Evolutionary conservation across 2,797 vertebrate genomes (phyloP), one percentile per base, ranked within the genome.

Genomic region (Gorsachius magnificus): DNA sequence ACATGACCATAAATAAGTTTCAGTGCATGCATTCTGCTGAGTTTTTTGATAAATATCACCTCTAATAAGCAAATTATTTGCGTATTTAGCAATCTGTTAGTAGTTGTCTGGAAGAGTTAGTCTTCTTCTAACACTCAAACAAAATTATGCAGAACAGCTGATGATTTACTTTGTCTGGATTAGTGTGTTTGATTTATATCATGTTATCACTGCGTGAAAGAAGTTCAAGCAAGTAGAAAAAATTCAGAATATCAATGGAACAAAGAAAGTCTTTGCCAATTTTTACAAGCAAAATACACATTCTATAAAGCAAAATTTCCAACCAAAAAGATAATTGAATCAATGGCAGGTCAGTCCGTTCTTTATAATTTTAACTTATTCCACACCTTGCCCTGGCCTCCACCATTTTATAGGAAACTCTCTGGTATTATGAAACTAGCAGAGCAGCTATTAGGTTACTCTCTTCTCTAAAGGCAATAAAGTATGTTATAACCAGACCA

Each of bases 21-120:
- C 81, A 81, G 38, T 75, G 20, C 29, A 38, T 60, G 61, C 29
- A 33, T 72, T 87, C 54, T 87, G 80, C 61, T 50, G 50, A 84
- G 17, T 21, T 65, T 86, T 92, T 87, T 82, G 7, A 69, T 80
- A 90, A 95, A 79, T 87, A 87, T 53, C 74, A 94, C 64, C 41
- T 78, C 64, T 63, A 92, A 83, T 72, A 93, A 89, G 89, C 82
- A 94, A 92, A 83, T 94, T 86, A 85, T 83, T 91, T 87, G 43
- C 0, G 1, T 71, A 71, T 78, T 94, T 94, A 95, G 69, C 58
- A 86, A 90, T 87, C 84, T 83, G 61, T 91, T 72, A 81, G 57
- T 80, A 83, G 89, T 72, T 81, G 46, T 85, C 72, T 91, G 63
- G 61, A 94, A 83, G 83, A 94, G 69, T 51, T 89, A 72, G 87